Percentiles rank a stretch among this genome's conserved stretches.
Evolutionary conservation across 1,140 invertebrate species (phyloP).

Genomic region (Brachionus calyciflorus): DNA sequence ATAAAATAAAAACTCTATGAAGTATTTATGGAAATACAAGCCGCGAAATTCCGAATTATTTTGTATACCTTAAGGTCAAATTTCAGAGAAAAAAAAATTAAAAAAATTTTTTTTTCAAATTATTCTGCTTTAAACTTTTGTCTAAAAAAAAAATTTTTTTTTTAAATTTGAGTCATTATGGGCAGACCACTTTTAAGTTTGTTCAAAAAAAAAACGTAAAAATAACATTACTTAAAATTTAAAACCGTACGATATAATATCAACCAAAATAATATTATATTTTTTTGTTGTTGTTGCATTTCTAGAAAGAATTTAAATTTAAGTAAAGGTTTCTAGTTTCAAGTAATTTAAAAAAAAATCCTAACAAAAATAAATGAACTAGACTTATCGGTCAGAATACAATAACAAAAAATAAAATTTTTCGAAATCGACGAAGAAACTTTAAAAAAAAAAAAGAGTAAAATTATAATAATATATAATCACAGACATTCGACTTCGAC

Average conservation of each 20-base stretch:
- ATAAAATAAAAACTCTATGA: too few species aligned
- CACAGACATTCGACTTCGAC: constrained; percentile 30
- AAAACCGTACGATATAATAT: constrained; percentile 6
- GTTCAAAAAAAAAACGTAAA: too few species aligned
- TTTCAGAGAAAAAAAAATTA: too few species aligned
- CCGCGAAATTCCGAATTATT: too few species aligned
- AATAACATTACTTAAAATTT: constrained; percentile 39
- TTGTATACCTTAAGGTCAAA: too few species aligned
- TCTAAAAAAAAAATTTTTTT: neutral
- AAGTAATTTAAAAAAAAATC: constrained; percentile 30
- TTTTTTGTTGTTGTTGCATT: neutral
- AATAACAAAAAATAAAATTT: constrained; percentile 36
- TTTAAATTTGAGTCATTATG: neutral
- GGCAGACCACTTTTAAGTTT: constrained; percentile 32
- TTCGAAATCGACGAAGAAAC: constrained; percentile 23
- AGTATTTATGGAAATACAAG: too few species aligned
- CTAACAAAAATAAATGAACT: constrained; percentile 25
- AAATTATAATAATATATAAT: constrained; percentile 44
- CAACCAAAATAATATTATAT: neutral
- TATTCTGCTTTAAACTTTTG: too few species aligned
- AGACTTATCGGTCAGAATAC: constrained; percentile 42
- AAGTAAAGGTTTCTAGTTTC: constrained; percentile 39
- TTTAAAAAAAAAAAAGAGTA: neutral
- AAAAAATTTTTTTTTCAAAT: too few species aligned
- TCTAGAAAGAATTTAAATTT: neutral